These are phyloP conservation scores for Phaethon lepturus DNA, from an alignment of 2,113 vertebrate genomes.

Conservation along the genomic window DNA sequence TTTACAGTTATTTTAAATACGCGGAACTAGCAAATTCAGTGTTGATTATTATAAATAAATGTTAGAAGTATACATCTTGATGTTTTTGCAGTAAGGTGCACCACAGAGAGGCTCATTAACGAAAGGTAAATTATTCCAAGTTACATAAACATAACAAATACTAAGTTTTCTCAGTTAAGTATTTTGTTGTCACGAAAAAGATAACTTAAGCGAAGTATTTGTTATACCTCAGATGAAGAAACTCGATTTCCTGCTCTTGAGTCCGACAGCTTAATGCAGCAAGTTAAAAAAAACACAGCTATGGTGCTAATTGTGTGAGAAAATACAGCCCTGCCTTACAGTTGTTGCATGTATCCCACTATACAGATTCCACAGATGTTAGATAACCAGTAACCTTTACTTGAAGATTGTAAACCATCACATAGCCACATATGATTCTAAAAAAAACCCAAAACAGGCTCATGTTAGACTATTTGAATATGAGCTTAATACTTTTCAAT, in stretches of 20 bases:
- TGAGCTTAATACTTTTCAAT: background rate
- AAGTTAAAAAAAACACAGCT: background rate
- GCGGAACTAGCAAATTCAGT: background rate
- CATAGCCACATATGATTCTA: background rate
- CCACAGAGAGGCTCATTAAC: background rate
- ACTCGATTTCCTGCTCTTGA: background rate
- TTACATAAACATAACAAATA: background rate
- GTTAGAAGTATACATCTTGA: background rate
- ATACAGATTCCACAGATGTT: background rate
- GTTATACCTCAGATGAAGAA: background rate
- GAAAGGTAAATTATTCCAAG: background rate
- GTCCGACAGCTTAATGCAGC: background rate
- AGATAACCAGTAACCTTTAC: background rate
- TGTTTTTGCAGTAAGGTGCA: background rate
- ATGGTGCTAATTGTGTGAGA: background rate
- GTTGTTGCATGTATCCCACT: background rate
- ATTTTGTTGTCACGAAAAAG: background rate
- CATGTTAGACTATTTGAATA: background rate
- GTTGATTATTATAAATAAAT: background rate
- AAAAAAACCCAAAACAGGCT: background rate
- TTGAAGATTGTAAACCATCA: background rate
- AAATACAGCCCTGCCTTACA: background rate
- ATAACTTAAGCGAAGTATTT: conserved; percentile 5
- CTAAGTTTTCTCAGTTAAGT: background rate
- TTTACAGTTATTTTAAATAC: background rate